Evolutionary conservation across 2,113 vertebrate species (phyloP).

Genomic region (Hemicordylus capensis): DNA sequence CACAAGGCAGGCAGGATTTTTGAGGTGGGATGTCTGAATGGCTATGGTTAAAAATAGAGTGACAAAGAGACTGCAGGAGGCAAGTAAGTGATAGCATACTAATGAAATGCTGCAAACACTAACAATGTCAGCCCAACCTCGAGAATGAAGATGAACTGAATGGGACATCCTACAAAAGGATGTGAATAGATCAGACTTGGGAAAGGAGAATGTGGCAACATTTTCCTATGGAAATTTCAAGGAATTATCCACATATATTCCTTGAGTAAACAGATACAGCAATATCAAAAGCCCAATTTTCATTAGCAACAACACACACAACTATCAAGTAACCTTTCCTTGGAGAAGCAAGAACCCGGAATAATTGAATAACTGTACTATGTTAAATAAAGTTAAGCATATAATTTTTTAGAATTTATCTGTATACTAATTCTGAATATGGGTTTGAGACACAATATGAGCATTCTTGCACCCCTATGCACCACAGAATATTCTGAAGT

Average conservation of each 20-base stretch:
- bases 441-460: neutral
- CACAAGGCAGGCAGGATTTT: neutral
- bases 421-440: neutral
- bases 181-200: neutral
- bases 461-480: neutral
- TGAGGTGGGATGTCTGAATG: neutral
- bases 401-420: neutral
- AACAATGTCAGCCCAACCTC: neutral
- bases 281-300: neutral
- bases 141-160: neutral
- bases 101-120: neutral
- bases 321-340: neutral
- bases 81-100: neutral
- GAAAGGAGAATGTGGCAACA: neutral
- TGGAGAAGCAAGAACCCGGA: neutral
- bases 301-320: neutral
- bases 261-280: neutral
- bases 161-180: neutral
- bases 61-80: neutral
- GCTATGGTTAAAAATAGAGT: neutral
- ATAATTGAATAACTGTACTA: neutral
- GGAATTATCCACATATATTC: neutral
- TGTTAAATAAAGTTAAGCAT: neutral
- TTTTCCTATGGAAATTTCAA: neutral
- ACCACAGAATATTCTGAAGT: neutral